Evolutionary conservation across 2,888 invertebrate genomes (phyloP), one percentile per base, ranked within the genome.

Genomic region (Spilarctia lutea): DNA sequence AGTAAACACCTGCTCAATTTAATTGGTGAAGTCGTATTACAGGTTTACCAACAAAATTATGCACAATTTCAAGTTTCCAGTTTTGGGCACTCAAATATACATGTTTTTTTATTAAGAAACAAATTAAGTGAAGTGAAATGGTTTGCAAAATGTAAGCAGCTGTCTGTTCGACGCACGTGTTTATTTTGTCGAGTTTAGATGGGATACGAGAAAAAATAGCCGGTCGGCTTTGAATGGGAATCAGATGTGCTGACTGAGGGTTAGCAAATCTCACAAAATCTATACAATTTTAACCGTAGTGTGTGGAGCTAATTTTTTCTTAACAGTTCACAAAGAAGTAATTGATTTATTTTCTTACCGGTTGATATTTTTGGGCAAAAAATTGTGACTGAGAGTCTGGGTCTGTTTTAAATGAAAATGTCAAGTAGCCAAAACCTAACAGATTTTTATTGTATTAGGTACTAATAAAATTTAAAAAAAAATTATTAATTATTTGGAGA

Each of bases 11-110:
- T 73, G 87, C 76, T 85, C 78, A 79, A 78, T 76, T 83, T 85
- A 86, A 86, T 86, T 83, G 82, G 48, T 81, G 73, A 81, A 77
- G 75, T 80, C 79, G 80, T 86, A 82, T 81, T 81, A 81, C 79
- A 80, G 65, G 77, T 80, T 79, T 73, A 73, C 67, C 68, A 75
- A 77, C 72, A 75, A 75, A 30, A 63, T 63, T 63, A 77, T 69
- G 71, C 63, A 72, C 30, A 68, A 30, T 78, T 76, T 73, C 79
- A 77, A 75, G 42, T 66, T 79, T 81, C 82, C 83, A 80, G 86
- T 85, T 85, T 76, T 67, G 30, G 69, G 8, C 27, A 30, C 27
- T 63, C 24, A n/a, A 60, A 56, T 56, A 63, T 30, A 10, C 42
- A 48, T 48, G 20, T 48, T 65, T 65, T 48, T 71, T 65, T 45